Evolutionary conservation across 2,797 vertebrate genomes (phyloP), one percentile per base, ranked within the genome.

Genomic region (Clarias fuscus): DNA sequence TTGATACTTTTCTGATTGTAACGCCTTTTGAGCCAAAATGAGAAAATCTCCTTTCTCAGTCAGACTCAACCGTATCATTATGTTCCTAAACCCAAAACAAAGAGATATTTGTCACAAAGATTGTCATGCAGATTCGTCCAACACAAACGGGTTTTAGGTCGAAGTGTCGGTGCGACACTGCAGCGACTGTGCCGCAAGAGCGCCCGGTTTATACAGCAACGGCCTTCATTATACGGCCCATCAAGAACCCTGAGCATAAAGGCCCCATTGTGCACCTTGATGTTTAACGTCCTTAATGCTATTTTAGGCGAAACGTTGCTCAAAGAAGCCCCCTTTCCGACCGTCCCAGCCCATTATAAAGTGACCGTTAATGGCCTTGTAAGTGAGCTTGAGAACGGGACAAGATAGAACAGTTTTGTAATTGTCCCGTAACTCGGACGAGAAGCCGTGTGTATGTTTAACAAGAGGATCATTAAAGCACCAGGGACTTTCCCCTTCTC

Each of bases 341-440:
- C 87, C 37, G 61, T 87, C 84, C 70, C 20, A 71, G 56, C 72
- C 62, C 77, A 84, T 87, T 84, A 85, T 87, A 87, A 86, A 83
- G 81, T 89, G 85, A 89, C 90, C 85, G 83, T 82, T 91, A 89
- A 88, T 89, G 85, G 83, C 48, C 85, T 86, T 89, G 87, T 89
- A 83, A 89, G 87, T 87, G 88, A 86, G 86, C 86, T 89, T 76
- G 48, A 90, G 90, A 91, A 90, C 85, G 75, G 83, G 92, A 93
- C 90, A 92, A 92, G 91, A 92, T 90, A 91, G 87, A 88, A 89
- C 88, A 90, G 85, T 86, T 86, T 88, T 86, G 89, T 86, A 90
- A 90, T 88, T 88, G 90, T 91, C 79, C 84, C 27, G 64, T 83
- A 84, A 88, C 87, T 87, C 65, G 15, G 83, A 89, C 62, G 81